Evolutionary conservation across 2,888 invertebrate genomes (phyloP).

Genomic region (Trissoscelio sp.): DNA sequence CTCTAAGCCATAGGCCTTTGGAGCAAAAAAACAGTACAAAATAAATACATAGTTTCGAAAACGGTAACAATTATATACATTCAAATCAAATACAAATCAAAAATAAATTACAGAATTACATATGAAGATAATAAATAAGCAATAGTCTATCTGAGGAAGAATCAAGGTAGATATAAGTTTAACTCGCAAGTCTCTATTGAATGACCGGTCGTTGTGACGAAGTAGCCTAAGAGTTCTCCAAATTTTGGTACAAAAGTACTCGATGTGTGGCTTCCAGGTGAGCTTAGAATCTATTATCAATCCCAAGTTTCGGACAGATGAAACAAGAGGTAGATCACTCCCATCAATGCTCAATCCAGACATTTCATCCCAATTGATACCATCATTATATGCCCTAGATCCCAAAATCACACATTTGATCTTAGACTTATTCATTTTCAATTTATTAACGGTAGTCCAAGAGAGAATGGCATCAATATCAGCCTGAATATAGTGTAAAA

Average conservation of each 20-base stretch:
- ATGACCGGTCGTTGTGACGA: neutral
- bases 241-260: neutral
- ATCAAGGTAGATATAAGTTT: neutral
- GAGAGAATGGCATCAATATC: neutral
- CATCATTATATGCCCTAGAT: neutral
- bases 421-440: neutral
- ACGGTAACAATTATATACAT: no score
- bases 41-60: no score
- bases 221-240: neutral
- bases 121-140: no score
- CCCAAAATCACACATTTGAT: neutral
- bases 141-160: neutral
- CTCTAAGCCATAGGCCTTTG: no score
- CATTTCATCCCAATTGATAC: neutral
- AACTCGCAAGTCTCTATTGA: neutral
- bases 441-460: neutral
- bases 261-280: neutral
- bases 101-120: no score
- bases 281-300: neutral
- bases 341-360: no score
- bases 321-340: no score
- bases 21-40: no score
- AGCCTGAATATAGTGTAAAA: neutral
- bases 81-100: no score
- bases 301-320: neutral